Evolutionary conservation across 2,888 invertebrate species (phyloP).

Genomic region (Formica aserva): DNA sequence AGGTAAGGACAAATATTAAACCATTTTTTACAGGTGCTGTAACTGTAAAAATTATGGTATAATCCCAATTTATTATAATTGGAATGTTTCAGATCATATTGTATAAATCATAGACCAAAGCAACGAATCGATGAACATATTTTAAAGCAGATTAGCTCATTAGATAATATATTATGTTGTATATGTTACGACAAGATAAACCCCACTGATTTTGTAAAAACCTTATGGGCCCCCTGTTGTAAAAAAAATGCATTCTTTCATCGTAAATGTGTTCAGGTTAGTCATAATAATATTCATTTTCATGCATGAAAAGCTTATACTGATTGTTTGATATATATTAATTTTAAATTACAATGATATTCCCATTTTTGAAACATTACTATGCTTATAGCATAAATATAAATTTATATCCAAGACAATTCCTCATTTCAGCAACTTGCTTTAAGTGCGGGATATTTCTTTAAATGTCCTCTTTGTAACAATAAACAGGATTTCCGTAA

Average conservation of each 20-base stretch:
- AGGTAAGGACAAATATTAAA: slow-evolving; percentile 85
- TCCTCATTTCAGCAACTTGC: slow-evolving; percentile 89
- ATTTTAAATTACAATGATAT: background rate
- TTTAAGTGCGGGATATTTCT: slow-evolving; percentile 92
- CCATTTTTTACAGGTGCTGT: background rate
- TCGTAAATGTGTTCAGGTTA: slow-evolving; percentile 90
- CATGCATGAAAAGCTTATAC: background rate
- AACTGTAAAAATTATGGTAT: background rate
- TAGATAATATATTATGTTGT: slow-evolving; percentile 86
- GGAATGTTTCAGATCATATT: slow-evolving; percentile 87
- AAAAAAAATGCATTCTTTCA: slow-evolving; percentile 92
- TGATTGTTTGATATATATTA: background rate
- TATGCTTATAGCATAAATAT: background rate
- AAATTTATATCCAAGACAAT: background rate
- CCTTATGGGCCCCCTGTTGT: slow-evolving; percentile 92
- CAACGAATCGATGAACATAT: slow-evolving; percentile 85
- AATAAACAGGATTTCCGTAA: slow-evolving; percentile 89
- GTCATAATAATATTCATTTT: slow-evolving; percentile 12
- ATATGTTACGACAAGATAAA: slow-evolving; percentile 90
- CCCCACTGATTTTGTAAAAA: slow-evolving; percentile 84
- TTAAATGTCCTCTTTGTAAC: slow-evolving; percentile 94
- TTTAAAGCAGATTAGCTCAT: slow-evolving; percentile 69
- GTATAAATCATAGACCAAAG: slow-evolving; percentile 88
- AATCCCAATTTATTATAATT: background rate
- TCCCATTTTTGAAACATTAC: background rate